These are phyloP conservation scores for Stramonita haemastoma DNA, from an alignment of 2,888 invertebrate species.

Conservation along the genomic window DNA sequence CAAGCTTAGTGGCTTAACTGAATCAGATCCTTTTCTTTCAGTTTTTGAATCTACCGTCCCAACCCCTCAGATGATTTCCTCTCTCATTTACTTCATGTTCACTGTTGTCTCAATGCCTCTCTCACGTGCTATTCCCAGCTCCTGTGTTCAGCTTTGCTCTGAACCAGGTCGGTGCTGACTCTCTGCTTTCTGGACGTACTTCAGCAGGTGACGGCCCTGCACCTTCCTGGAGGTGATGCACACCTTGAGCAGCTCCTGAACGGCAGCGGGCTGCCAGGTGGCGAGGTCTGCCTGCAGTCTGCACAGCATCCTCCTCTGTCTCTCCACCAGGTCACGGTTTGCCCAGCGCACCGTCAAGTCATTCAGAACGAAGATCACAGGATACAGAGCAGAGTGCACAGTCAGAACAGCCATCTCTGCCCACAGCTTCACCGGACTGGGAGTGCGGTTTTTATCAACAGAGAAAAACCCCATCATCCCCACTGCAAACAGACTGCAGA, in stretches of 20 bases:
- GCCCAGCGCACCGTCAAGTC: slow-evolving; percentile 27
- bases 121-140: too few species aligned
- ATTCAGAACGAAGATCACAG: slow-evolving; percentile 57
- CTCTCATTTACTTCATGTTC: too few species aligned
- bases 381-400: slow-evolving; percentile 80
- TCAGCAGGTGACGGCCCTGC: too few species aligned
- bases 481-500: slow-evolving; percentile 46
- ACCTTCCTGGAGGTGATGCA: neutral
- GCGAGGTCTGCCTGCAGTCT: slow-evolving; percentile 16
- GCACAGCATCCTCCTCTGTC: neutral
- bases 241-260: neutral
- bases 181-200: too few species aligned
- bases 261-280: neutral
- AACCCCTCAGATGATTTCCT: too few species aligned
- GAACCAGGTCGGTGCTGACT: too few species aligned
- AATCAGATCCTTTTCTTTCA: too few species aligned
- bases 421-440: slow-evolving; percentile 44
- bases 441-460: slow-evolving; percentile 33
- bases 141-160: too few species aligned
- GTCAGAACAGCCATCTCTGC: slow-evolving; percentile 78
- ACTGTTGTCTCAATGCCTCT: too few species aligned
- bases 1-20: too few species aligned
- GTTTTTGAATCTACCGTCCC: too few species aligned
- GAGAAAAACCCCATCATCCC: slow-evolving; percentile 46
- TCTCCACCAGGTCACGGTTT: neutral